Percentiles rank a stretch among this genome's conserved stretches.
Conservation (phyloP, 2,113 vertebrate species). For the Chrysemys picta region DNA sequence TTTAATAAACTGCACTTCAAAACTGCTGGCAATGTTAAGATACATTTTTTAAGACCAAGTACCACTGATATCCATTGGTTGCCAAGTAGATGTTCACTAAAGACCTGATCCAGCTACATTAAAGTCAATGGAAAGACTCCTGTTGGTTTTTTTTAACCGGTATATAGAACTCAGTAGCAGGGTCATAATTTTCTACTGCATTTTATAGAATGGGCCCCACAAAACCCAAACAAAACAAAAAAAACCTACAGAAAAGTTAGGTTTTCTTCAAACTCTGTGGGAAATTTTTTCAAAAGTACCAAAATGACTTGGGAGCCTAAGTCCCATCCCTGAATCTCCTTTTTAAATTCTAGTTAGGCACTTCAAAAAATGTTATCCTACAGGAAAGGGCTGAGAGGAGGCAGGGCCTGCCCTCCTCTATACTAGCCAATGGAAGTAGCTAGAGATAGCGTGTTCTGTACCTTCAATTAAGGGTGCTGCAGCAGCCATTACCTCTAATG, state of each 20-base stretch:
- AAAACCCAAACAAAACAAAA: not conserved
- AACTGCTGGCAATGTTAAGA: not conserved
- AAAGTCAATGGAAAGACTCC: not conserved
- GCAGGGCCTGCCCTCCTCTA: not conserved
- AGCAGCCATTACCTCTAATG: not conserved
- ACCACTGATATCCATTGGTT: not conserved
- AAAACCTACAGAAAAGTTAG: not conserved
- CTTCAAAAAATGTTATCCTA: not conserved
- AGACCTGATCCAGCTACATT: not conserved
- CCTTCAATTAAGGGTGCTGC: not conserved
- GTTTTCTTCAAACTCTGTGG: not conserved
- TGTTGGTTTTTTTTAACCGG: not conserved
- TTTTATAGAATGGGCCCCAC: not conserved
- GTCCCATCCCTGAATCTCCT: not conserved
- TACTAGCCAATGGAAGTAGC: not conserved
- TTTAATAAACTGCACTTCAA: not conserved
- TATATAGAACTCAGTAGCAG: not conserved
- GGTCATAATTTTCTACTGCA: not conserved
- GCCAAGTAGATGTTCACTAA: not conserved
- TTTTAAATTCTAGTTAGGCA: not conserved
- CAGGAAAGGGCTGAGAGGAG: not conserved
- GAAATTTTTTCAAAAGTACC: not conserved
- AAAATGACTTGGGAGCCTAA: not conserved
- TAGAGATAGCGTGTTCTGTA: not conserved
- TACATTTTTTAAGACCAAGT: not conserved